Conservation (phyloP, 1,140 invertebrate species). For the Eurosta solidaginis region DNA sequence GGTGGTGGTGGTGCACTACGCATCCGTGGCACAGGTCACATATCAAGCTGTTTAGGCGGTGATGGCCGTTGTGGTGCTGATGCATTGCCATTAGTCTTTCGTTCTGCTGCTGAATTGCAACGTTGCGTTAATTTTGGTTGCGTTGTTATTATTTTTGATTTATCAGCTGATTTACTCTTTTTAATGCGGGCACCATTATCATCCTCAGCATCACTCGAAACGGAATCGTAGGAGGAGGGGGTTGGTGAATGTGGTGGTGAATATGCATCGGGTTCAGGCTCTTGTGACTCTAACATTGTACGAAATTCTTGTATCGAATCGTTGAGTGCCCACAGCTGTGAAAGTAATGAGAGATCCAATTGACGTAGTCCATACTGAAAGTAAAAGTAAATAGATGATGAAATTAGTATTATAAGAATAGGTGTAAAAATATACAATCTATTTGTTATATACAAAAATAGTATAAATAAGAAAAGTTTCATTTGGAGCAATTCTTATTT, state of each 20-base stretch:
- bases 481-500: too few relatives aligned
- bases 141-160: constrained; percentile 60
- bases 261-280: constrained; percentile 60
- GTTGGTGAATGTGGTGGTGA: constrained; percentile 62
- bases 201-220: constrained; percentile 66
- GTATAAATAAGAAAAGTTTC: too few relatives aligned
- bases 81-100: neutral
- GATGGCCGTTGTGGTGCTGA: constrained; percentile 10
- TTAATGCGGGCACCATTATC: constrained; percentile 44
- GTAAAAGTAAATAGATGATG: constrained; percentile 15
- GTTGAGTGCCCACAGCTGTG: constrained; percentile 85
- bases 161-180: neutral
- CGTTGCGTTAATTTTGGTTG: constrained; percentile 53
- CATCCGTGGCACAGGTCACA: constrained; percentile 54
- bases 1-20: constrained; percentile 57
- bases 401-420: neutral
- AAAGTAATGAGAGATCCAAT: constrained; percentile 81
- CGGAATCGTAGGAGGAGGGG: constrained; percentile 66
- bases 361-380: constrained; percentile 76
- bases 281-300: constrained; percentile 72
- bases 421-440: neutral
- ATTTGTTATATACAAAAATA: neutral
- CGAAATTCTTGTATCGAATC: constrained; percentile 88
- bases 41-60: constrained; percentile 33
- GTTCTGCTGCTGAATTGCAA: constrained; percentile 31